Base-by-base conservation (phyloP, 2,113 vertebrate species). In the Trematomus loennbergii region DNA sequence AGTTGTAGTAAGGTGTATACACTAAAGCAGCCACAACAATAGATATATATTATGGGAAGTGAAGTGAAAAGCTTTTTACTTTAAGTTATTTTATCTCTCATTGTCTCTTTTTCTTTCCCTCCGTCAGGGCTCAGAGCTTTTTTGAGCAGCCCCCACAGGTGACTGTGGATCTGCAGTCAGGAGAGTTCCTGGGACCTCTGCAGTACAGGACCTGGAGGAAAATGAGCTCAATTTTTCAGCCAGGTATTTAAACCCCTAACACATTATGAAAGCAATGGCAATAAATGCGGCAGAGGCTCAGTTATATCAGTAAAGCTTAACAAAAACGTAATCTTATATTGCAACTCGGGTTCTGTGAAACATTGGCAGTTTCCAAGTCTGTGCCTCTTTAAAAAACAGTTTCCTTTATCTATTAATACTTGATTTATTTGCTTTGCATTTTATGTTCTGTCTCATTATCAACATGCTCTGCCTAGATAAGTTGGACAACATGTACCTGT, bases 131-230 rank as follows among this genome's bases (percentile, higher is more conserved):
- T 29, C 90, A 94, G 78, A 87, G 85, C 33, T 62, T 90, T 65
- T 94, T 94, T 87, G 83, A 92, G 61, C 66, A 48, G 18, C 93
- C 91, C 16, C 61, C 77, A 17, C 87, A 91, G 64, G 91, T 92
- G 49, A 46, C 10, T 43, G 76, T 75, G 17, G 88, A 88, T 36
- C 75, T 94, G 78, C 86, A 94, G 81, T 67, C 91, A 2, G 94
- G 87, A 55, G 86, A 91, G 46, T 89, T 91, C 63, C 70, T 94
- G 78, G 94, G 94, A 4, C 94, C 94, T 54, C 71, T 95, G 64
- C 93, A 94, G 84, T 94, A 94, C 85, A 83, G 85, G 25, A 89
- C 54, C 62, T 94, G 94, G 94, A 94, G 90, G 84, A 94, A 90
- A 79, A 94, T 94, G 89, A 89, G 69, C 75, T 88, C 90, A 2